These are phyloP conservation scores for Peucedramus taeniatus DNA, from an alignment of 2,113 vertebrate species.

Conservation along the genomic window DNA sequence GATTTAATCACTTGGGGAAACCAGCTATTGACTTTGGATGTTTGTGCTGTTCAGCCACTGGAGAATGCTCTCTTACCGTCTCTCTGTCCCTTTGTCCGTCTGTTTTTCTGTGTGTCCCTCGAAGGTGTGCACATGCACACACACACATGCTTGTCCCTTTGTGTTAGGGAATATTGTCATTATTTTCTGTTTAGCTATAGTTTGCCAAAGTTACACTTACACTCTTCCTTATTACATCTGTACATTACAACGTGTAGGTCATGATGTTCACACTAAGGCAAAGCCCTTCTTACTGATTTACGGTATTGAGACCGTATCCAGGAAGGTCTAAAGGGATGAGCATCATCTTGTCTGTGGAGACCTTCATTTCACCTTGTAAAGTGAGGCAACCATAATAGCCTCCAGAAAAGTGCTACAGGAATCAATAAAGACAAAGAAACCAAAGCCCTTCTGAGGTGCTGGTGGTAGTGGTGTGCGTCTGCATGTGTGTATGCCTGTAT, in stretches of 20 bases:
- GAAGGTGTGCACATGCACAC: accelerated
- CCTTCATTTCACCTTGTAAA: conserved; percentile 82
- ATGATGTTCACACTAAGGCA: not conserved
- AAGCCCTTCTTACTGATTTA: conserved; percentile 44
- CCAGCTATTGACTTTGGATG: conserved; percentile 74
- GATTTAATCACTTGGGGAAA: conserved; percentile 81
- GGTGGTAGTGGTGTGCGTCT: not conserved
- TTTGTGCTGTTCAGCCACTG: conserved; percentile 69
- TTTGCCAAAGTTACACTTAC: conserved; percentile 42
- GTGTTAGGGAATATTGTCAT: not conserved
- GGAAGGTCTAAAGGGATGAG: conserved; percentile 45
- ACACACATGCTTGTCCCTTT: not conserved
- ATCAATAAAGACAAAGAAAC: conserved; percentile 69
- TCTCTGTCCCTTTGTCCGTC: accelerated
- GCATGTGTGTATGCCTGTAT: not conserved
- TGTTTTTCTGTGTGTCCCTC: not conserved
- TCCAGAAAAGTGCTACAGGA: conserved; percentile 63
- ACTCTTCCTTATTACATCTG: conserved; percentile 77
- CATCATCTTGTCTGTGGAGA: conserved; percentile 2
- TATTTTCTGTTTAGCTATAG: conserved; percentile 70
- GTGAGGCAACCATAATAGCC: conserved; percentile 46
- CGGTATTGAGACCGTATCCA: conserved; percentile 1
- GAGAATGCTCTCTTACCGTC: conserved; percentile 52
- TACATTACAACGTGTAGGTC: conserved; percentile 38
- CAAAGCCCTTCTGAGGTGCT: conserved; percentile 66